Percentiles rank a stretch among this genome's conserved stretches.
Conservation (phyloP, 2,113 vertebrate genomes). For the Triplophysa tibetana region DNA sequence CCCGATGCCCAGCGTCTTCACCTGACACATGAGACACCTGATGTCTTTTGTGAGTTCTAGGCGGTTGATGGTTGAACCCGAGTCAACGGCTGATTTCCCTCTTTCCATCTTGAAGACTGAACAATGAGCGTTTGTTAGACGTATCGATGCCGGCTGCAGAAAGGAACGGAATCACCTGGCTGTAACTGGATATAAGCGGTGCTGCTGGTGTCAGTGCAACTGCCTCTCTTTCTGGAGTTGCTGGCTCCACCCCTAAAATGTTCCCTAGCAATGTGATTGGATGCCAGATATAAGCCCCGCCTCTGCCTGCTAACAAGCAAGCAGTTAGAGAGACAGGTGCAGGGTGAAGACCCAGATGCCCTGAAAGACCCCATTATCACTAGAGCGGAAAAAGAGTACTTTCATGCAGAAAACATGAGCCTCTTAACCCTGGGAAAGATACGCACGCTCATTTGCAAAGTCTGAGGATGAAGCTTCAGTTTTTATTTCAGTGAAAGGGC, state of each 20-base stretch:
- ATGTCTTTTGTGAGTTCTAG: slow-evolving; percentile 26
- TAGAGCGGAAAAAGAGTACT: slow-evolving; percentile 31
- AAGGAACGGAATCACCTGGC: slow-evolving; percentile 60
- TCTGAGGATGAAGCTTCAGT: not conserved
- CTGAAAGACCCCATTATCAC: slow-evolving; percentile 65
- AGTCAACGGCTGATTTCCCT: slow-evolving; percentile 39
- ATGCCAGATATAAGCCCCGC: slow-evolving; percentile 49
- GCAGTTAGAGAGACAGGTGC: slow-evolving; percentile 65
- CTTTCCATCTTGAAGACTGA: slow-evolving; percentile 27
- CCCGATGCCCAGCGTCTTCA: not conserved
- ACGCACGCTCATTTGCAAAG: not conserved
- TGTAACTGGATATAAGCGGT: slow-evolving; percentile 62
- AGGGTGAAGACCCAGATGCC: slow-evolving; percentile 51
- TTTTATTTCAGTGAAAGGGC: not conserved
- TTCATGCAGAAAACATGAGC: slow-evolving; percentile 45
- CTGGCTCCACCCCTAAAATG: slow-evolving; percentile 23
- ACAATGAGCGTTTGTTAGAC: slow-evolving; percentile 43
- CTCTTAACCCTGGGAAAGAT: slow-evolving; percentile 39
- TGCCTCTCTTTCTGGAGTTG: slow-evolving; percentile 19
- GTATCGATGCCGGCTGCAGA: slow-evolving; percentile 43
- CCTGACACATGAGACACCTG: slow-evolving; percentile 33
- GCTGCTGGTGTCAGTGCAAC: slow-evolving; percentile 35
- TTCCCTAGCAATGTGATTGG: slow-evolving; percentile 34
- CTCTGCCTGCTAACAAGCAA: slow-evolving; percentile 54
- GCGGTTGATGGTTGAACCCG: slow-evolving; percentile 41